Evolutionary conservation across 64 coral and sea anemone genomes (phyloP), one percentile per base, ranked within the genome.

Genomic region (Catalaphyllia jardinei): DNA sequence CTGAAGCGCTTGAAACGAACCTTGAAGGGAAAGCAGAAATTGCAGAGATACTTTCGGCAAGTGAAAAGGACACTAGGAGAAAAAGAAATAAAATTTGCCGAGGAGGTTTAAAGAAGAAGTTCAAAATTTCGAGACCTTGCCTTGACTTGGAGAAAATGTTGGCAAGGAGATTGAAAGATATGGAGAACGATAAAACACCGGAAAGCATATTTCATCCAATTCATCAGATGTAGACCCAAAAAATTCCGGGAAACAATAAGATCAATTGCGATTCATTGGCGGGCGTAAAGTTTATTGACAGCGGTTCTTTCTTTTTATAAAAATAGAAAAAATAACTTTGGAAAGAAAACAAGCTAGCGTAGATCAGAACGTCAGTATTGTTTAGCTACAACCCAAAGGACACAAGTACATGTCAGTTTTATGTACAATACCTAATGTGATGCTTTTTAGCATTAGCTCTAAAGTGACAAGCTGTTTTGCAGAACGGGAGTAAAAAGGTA

Each of bases 131-230:
- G 1, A 49, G 81, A 65, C 81, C 81, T 28, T 71, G 62, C 24
- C 81, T 85, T 71, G 81, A 85, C 22, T 71, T 85, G 12, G 81
- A 85, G 33, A 85, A 85, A 49, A 85, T 85, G 81, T 31, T 27
- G 13, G 81, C 62, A 85, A 85, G 81, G 38, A 64, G 63, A 51
- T 28, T 85, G 81, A 24, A 85, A 50, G 63, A 51, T n/a, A 3
- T 28, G 18, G 31, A 50, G 0, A 71, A 6, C 71, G 81, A 85
- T 22, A 83, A 39, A 65, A 13, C 24, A 42, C 16, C 31, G 60
- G 80, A 65, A 83, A 83, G 33, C 46, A 67, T 64, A 67, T 85
- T 85, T 28, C 81, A 85, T 85, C 81, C 81, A 38, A 85, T 85
- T 85, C 81, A 85, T 71, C 63, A 71, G 42, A 42, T 71, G 62